A percentile compares a stretch with the other conserved stretches of the same genome.
These are phyloP conservation scores for Corythornis cristatus DNA, from an alignment of 2,113 vertebrate genomes.

Conservation along the genomic window DNA sequence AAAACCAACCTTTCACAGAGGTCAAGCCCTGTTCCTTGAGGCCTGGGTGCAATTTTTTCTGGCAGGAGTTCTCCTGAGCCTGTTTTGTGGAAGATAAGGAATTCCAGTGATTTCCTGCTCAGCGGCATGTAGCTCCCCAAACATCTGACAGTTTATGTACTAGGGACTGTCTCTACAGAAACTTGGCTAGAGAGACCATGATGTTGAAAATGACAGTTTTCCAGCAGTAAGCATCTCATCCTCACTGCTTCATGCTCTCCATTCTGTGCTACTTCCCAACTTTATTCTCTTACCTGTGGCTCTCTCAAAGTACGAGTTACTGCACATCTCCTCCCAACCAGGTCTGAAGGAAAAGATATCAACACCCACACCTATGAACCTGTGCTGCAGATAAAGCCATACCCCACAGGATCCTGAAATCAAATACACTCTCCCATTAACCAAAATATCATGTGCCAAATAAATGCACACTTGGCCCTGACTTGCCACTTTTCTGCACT, in stretches of 20 bases:
- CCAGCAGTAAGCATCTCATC: not conserved
- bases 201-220: not conserved
- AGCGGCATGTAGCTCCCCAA: slow-evolving; percentile 33
- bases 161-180: slow-evolving; percentile 36
- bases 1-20: not conserved
- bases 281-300: not conserved
- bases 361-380: not conserved
- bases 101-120: slow-evolving; percentile 74
- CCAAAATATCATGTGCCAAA: not conserved
- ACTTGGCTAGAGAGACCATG: not conserved
- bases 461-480: not conserved
- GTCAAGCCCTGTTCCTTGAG: slow-evolving; percentile 2
- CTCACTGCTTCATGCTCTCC: not conserved
- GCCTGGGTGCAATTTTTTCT: not conserved
- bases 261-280: not conserved
- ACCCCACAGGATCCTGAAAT: not conserved
- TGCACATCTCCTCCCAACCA: not conserved
- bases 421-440: not conserved
- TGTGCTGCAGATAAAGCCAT: not conserved
- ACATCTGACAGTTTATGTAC: slow-evolving; percentile 38
- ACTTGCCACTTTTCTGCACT: not conserved
- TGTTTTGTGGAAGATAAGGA: slow-evolving; percentile 56
- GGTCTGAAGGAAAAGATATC: not conserved
- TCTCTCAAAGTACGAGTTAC: not conserved
- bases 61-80: slow-evolving; percentile 27